Evolutionary conservation across 2,113 vertebrate genomes (phyloP).

Genomic region (Raja brachyura): DNA sequence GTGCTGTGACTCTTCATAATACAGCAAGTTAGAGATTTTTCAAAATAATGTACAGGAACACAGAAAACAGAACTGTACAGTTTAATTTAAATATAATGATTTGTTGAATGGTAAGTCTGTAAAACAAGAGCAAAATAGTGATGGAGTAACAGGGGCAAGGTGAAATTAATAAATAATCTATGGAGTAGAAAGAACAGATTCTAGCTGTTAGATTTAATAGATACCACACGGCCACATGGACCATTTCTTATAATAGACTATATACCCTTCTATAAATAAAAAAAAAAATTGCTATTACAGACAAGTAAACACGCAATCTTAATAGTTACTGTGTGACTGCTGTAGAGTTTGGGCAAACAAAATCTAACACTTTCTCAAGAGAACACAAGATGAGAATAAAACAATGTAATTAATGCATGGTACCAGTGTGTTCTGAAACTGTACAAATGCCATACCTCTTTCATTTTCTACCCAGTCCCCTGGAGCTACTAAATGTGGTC

Average conservation of each 20-base stretch:
- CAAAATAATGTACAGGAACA: background rate
- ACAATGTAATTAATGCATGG: background rate
- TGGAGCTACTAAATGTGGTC: background rate
- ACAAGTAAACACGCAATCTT: background rate
- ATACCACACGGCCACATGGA: background rate
- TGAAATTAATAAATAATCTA: background rate
- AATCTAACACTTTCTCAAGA: background rate
- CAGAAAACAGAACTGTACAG: background rate
- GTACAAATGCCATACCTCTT: background rate
- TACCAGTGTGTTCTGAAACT: background rate
- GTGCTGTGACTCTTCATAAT: background rate
- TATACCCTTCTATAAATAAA: background rate
- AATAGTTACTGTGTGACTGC: background rate
- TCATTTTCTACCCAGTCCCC: background rate
- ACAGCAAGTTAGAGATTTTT: background rate
- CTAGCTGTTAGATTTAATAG: conserved; percentile 8
- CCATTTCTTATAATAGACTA: conserved; percentile 19
- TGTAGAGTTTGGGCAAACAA: background rate
- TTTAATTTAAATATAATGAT: background rate
- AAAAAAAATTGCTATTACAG: background rate
- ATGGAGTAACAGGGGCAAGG: background rate
- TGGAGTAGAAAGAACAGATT: conserved; percentile 18
- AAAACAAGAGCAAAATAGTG: conserved; percentile 5
- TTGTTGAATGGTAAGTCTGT: background rate
- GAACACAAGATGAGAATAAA: background rate